Evolutionary conservation across 2,113 vertebrate genomes (phyloP).

Genomic region (Lophura nycthemera): DNA sequence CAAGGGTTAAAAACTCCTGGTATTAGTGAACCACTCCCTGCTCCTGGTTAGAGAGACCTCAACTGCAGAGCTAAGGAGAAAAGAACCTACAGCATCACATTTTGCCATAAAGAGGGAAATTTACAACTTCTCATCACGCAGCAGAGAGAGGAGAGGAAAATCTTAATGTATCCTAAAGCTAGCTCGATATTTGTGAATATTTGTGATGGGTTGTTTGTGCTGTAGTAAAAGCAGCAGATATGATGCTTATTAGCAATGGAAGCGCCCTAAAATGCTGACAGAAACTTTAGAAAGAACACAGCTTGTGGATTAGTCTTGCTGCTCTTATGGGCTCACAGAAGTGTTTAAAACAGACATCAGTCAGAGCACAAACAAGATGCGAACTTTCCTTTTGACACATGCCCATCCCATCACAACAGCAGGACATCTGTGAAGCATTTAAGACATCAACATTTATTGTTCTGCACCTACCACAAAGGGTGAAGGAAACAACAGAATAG

Average conservation of each 20-base stretch:
- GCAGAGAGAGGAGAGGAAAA: background rate
- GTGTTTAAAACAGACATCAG: background rate
- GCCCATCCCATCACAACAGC: background rate
- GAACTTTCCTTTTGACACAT: background rate
- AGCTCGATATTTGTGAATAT: background rate
- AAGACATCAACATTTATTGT: background rate
- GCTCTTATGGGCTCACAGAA: background rate
- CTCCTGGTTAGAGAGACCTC: background rate
- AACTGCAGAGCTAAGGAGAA: background rate
- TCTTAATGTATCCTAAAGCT: background rate
- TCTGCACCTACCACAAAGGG: slow-evolving; percentile 33
- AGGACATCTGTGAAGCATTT: slow-evolving; percentile 48
- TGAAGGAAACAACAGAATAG: background rate
- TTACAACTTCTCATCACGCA: background rate
- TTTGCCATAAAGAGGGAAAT: background rate
- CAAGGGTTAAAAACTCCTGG: background rate
- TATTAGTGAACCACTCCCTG: background rate
- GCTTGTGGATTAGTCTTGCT: background rate
- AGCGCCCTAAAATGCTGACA: background rate
- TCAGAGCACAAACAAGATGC: background rate
- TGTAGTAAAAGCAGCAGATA: background rate
- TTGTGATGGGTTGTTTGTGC: background rate
- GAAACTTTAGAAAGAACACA: background rate
- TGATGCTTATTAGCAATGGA: background rate
- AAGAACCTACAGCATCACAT: background rate